Conservation (phyloP, 2,113 vertebrate genomes). For the Caloenas nicobarica region DNA sequence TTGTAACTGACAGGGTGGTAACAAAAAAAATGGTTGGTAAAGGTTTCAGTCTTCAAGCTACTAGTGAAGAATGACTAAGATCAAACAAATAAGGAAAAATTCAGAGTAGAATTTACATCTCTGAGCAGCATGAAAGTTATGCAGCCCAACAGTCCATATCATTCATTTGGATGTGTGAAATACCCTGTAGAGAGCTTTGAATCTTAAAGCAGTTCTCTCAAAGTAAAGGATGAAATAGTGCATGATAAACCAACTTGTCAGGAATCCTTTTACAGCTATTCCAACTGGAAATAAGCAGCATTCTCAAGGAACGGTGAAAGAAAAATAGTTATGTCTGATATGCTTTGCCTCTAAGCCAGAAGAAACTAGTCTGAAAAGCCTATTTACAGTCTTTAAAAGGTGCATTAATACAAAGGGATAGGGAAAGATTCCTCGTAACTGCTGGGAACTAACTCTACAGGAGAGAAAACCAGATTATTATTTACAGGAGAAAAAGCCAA, state of each 20-base stretch:
- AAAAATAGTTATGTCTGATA: slow-evolving; percentile 19
- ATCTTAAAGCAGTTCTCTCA: background rate
- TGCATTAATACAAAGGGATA: background rate
- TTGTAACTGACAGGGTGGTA: background rate
- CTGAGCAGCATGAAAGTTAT: background rate
- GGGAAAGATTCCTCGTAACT: background rate
- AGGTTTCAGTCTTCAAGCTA: background rate
- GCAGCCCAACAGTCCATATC: background rate
- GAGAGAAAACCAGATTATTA: background rate
- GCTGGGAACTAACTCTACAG: background rate
- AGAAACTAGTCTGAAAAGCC: background rate
- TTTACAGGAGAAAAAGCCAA: background rate
- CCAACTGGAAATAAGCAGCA: slow-evolving; percentile 24
- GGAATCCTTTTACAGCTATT: slow-evolving; percentile 12
- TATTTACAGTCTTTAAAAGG: background rate
- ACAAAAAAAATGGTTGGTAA: background rate
- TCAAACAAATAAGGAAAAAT: background rate
- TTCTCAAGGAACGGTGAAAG: background rate
- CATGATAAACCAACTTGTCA: slow-evolving; percentile 42
- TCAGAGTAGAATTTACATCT: background rate
- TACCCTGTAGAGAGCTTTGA: slow-evolving; percentile 10
- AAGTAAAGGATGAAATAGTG: slow-evolving; percentile 9
- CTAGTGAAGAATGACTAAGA: background rate
- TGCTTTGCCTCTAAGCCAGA: background rate
- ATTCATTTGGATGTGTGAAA: background rate